Evolutionary conservation across 2,888 invertebrate species (phyloP), one percentile per base, ranked within the genome.

Genomic region (Parasteatoda lunata): DNA sequence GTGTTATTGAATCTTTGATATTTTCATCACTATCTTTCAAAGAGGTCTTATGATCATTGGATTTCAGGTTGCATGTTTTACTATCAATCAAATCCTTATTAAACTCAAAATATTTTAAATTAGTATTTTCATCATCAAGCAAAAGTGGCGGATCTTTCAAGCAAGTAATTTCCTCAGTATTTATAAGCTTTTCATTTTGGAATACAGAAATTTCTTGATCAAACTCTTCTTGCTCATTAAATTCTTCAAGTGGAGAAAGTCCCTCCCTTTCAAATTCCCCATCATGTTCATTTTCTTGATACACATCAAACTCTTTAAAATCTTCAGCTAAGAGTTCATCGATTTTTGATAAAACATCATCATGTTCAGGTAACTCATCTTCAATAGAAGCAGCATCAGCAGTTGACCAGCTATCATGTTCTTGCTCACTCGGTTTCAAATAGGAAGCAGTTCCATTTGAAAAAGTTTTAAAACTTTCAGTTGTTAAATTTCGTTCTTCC

Each of bases 401-500:
- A 68, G 81, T 82, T 3, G 86, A 87, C 86, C 86, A 87, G 45
- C 71, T 82, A 13, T 87, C 86, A 69, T 77, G 77, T 45, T 87
- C 86, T 78, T 72, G 73, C 9, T 78, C 84, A 64, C 70, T 71
- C 15, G 47, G 7, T 72, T 77, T 81, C 5, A 72, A 77, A 30
- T 87, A 59, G 51, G 86, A 66, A 7, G 80, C 52, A n/a, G 54
- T 59, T 11, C 72, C 52, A 73, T 77, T 72, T 5, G 82, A 87
- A 64, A 82, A 15, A n/a, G 81, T 82, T 65, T 82, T 77, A 30
- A 81, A 82, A 47, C 77, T 82, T 51, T 87, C 86, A 64, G 81
- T 77, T 8, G 59, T 73, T 49, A 73, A 49, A 77, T 66, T 64
- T 52, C 54, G 47, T 48, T 82, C 79, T 48, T 82, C 79, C 3